A percentile compares a stretch with the other conserved stretches of the same genome.
Evolutionary conservation across 2,797 vertebrate genomes (phyloP).

Genomic region (Poeciliopsis turneri): DNA sequence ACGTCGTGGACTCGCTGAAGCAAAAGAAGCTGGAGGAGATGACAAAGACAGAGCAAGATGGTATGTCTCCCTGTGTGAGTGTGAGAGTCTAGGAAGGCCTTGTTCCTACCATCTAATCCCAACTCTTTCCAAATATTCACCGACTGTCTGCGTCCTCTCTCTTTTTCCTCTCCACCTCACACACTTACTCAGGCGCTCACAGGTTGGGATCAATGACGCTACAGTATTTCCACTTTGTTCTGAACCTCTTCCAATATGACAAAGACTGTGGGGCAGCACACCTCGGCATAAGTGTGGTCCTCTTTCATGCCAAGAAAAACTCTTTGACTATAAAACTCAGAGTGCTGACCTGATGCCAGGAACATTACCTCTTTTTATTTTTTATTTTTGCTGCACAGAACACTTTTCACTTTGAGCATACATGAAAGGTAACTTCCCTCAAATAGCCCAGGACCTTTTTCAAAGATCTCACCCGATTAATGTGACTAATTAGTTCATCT

Average conservation of each 20-base stretch:
- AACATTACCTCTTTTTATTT: conserved; percentile 79
- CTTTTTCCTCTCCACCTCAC: conserved; percentile 40
- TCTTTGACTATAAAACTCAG: conserved; percentile 79
- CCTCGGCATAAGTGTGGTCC: conserved; percentile 80
- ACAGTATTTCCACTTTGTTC: conserved; percentile 83
- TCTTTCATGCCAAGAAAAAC: conserved; percentile 77
- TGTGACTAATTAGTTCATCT: conserved; percentile 24
- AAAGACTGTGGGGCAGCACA: conserved; percentile 79
- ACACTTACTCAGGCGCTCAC: conserved; percentile 39
- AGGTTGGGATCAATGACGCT: conserved; percentile 75
- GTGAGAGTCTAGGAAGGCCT: conserved; percentile 15
- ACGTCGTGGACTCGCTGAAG: conserved; percentile 99
- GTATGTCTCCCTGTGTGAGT: conserved; percentile 78
- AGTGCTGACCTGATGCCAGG: conserved; percentile 74
- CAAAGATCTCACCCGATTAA: conserved; percentile 23
- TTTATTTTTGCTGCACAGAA: conserved; percentile 73
- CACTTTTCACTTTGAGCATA: conserved; percentile 63
- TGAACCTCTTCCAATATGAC: conserved; percentile 80
- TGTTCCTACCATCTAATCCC: conserved; percentile 19
- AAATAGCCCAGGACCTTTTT: conserved; percentile 41
- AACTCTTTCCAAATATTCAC: conserved; percentile 26
- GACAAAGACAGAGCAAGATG: conserved; percentile 98
- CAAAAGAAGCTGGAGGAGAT: conserved; percentile 99
- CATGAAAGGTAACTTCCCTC: conserved; percentile 61
- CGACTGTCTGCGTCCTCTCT: conserved; percentile 31